Evolutionary conservation across 1,140 invertebrate genomes (phyloP).

Genomic region (Bombus pascuorum): DNA sequence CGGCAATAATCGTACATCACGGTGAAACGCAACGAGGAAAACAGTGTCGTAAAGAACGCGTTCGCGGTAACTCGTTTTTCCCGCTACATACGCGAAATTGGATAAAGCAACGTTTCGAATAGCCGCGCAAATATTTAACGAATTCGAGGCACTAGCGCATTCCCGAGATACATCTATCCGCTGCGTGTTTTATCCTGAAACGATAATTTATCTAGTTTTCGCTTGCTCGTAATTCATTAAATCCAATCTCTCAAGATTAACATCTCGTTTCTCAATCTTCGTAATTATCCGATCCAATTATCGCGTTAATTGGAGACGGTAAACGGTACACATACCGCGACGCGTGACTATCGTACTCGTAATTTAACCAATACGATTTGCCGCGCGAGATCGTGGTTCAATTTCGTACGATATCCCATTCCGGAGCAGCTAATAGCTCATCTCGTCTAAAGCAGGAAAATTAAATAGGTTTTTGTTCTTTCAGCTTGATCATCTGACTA

Average conservation of each 20-base stretch:
- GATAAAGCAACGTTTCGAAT: neutral
- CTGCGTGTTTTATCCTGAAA: neutral
- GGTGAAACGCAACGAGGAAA: slow-evolving; percentile 16
- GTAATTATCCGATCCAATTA: slow-evolving; percentile 29
- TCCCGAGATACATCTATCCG: neutral
- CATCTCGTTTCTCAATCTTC: slow-evolving; percentile 21
- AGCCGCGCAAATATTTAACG: slow-evolving; percentile 1
- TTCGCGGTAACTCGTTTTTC: neutral
- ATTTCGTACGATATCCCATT: neutral
- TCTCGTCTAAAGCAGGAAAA: neutral
- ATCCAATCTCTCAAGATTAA: neutral
- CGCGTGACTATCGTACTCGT: neutral
- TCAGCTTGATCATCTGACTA: neutral
- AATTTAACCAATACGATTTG: slow-evolving; percentile 7
- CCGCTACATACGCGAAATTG: neutral
- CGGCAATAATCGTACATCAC: slow-evolving; percentile 40
- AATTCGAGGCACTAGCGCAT: neutral
- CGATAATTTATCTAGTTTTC: slow-evolving; percentile 20
- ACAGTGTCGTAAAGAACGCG: slow-evolving; percentile 35
- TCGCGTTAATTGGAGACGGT: slow-evolving; percentile 29
- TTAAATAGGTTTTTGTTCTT: slow-evolving; percentile 1
- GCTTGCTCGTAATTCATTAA: neutral
- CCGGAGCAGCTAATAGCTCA: no score
- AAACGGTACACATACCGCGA: neutral
- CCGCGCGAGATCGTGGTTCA: neutral